These are phyloP conservation scores for Champsocephalus gunnari DNA, from an alignment of 2,797 vertebrate genomes.

Conservation along the genomic window DNA sequence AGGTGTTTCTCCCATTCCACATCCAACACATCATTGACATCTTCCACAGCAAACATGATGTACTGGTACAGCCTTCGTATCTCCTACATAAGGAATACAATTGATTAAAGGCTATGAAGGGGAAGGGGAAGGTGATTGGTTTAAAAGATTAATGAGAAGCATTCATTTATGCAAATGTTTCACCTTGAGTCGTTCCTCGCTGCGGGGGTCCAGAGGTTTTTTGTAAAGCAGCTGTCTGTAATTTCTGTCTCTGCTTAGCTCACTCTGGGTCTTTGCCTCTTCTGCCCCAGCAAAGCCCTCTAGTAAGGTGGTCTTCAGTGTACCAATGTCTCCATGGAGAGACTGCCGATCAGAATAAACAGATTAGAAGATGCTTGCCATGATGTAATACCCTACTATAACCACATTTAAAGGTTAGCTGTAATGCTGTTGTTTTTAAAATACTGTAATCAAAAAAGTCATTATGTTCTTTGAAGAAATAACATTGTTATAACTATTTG, in stretches of 20 bases:
- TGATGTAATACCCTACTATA: neutral
- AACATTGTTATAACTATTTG: neutral
- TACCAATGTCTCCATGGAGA: constrained; percentile 92
- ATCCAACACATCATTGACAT: constrained; percentile 95
- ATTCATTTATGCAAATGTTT: constrained; percentile 17
- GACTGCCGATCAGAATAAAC: constrained; percentile 81
- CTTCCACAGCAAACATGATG: constrained; percentile 93
- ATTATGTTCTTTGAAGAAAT: no score
- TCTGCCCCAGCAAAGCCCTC: constrained; percentile 94
- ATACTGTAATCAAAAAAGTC: no score
- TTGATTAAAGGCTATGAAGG: neutral
- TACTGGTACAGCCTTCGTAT: constrained; percentile 96
- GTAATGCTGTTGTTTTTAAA: no score
- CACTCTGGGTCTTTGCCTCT: constrained; percentile 90
- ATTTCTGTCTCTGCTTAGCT: constrained; percentile 85
- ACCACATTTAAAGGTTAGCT: neutral
- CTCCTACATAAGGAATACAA: constrained; percentile 81
- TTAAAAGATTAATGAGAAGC: neutral
- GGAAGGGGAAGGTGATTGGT: neutral
- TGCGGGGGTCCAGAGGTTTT: constrained; percentile 94
- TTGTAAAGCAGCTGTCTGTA: constrained; percentile 95
- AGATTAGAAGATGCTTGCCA: neutral
- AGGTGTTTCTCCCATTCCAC: constrained; percentile 95
- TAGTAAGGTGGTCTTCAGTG: constrained; percentile 91
- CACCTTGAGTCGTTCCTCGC: constrained; percentile 96